These are phyloP conservation scores for Cetoscarus ocellatus DNA, from an alignment of 2,797 vertebrate species.

Conservation along the genomic window DNA sequence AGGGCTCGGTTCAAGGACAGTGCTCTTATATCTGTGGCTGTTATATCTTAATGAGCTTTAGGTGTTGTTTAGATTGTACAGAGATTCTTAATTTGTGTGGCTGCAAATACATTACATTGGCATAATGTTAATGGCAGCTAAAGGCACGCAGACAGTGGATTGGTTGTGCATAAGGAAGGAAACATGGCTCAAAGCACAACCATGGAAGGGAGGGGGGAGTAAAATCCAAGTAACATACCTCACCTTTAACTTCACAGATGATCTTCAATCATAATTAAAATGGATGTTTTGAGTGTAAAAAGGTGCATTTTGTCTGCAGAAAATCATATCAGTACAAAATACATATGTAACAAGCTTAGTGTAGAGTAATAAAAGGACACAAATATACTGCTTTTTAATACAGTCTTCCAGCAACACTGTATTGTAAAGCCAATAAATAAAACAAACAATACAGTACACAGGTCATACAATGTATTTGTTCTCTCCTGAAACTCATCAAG, in stretches of 20 bases:
- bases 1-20: no score
- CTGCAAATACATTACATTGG: no score
- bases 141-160: no score
- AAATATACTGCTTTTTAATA: conserved; percentile 73
- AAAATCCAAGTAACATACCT: no score
- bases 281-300: conserved; percentile 50
- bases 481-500: conserved; percentile 59
- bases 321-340: conserved; percentile 60
- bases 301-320: conserved; percentile 64
- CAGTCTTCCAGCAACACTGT: conserved; percentile 76
- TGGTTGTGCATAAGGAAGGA: no score
- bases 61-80: no score
- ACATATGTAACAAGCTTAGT: conserved; percentile 45
- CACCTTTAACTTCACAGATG: conserved; percentile 19
- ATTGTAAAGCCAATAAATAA: conserved; percentile 85
- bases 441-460: conserved; percentile 77
- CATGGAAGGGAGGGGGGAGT: no score
- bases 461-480: conserved; percentile 63
- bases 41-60: no score
- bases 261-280: conserved; percentile 36
- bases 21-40: no score
- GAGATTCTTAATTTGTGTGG: no score
- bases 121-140: no score
- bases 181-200: no score
- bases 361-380: conserved; percentile 61